phyloP scores from a whole-genome alignment of 1,140 invertebrate species.

The Bacillus rossius region DNA sequence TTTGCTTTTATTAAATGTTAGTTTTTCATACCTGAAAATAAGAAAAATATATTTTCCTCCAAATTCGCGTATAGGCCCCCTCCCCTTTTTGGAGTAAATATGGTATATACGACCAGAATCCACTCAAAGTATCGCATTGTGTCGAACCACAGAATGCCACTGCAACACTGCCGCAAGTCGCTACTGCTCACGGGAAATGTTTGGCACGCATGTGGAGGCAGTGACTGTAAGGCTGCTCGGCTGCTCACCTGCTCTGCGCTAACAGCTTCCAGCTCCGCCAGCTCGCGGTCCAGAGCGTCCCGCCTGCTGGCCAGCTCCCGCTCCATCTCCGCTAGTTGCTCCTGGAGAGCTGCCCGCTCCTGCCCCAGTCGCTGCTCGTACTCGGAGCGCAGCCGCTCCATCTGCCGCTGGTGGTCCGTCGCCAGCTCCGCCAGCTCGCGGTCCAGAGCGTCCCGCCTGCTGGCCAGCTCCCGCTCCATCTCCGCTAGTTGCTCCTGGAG shows the following conservation, averaged over 20 bases:
- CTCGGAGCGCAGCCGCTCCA: too few species aligned
- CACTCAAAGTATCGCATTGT: too few species aligned
- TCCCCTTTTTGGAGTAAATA: too few species aligned
- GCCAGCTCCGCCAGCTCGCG: slow-evolving; percentile 32
- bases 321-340: slow-evolving; percentile 55
- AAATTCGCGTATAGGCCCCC: too few species aligned
- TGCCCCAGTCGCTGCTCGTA: slow-evolving; percentile 30
- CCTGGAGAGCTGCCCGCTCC: slow-evolving; percentile 40
- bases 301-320: slow-evolving; percentile 54
- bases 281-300: slow-evolving; percentile 52
- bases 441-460: slow-evolving; percentile 42
- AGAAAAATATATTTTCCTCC: too few species aligned
- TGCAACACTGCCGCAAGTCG: too few species aligned
- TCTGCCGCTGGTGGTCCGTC: slow-evolving; percentile 27
- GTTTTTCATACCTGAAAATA: too few species aligned
- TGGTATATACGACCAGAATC: too few species aligned
- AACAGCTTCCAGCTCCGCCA: slow-evolving; percentile 47
- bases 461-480: slow-evolving; percentile 23
- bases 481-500: slow-evolving; percentile 24
- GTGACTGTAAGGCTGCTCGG: slow-evolving; percentile 49
- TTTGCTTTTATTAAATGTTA: too few species aligned
- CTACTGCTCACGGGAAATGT: too few species aligned
- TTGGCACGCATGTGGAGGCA: too few species aligned
- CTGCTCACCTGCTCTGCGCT: slow-evolving; percentile 33
- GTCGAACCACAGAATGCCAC: too few species aligned